These are phyloP conservation scores for Nibea coibor DNA, from an alignment of 2,113 vertebrate genomes.

Conservation along the genomic window DNA sequence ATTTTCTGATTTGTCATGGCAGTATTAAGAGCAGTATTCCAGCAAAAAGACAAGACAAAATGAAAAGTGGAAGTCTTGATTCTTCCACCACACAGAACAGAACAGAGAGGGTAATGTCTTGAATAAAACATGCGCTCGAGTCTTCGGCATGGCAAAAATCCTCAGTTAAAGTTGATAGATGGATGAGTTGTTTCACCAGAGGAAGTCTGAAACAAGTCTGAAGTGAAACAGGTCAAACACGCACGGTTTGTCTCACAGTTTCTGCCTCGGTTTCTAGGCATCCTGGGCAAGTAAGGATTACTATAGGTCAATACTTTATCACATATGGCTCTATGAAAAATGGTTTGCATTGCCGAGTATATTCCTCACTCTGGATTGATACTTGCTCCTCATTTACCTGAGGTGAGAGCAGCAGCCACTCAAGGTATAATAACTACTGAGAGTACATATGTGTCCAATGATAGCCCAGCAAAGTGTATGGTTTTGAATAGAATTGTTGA, in stretches of 20 bases:
- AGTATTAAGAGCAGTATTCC: neutral
- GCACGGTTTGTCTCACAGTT: neutral
- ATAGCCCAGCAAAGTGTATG: neutral
- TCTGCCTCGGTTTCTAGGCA: neutral
- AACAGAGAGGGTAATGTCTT: neutral
- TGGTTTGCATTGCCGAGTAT: neutral
- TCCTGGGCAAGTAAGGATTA: neutral
- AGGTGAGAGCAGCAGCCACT: neutral
- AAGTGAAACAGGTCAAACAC: neutral
- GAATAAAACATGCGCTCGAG: conserved; percentile 15
- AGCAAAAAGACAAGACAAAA: neutral
- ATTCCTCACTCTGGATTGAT: neutral
- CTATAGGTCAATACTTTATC: neutral
- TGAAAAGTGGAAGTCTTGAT: neutral
- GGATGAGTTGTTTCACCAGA: neutral
- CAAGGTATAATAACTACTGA: conserved; percentile 7
- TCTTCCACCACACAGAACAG: neutral
- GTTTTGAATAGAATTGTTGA: neutral
- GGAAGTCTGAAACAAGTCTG: neutral
- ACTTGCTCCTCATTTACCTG: conserved; percentile 23
- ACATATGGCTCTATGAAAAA: neutral
- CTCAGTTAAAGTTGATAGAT: neutral
- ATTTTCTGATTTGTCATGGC: neutral
- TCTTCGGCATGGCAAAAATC: neutral
- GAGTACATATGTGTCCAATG: neutral